Percentiles rank a stretch among this genome's conserved stretches.
Conservation (phyloP, 2,113 vertebrate genomes). For the human (Homo sapiens) region GRCh38 chr16:64741501-64742000, state of each 20-base stretch:
- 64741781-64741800: not conserved
- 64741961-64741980: not conserved
- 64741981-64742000: not conserved
- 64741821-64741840: not conserved
- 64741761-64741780: too few species aligned
- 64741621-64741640: not conserved
- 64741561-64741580: not conserved
- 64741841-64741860: not conserved
- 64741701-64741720: not conserved
- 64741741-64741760: not conserved
- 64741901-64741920: not conserved
- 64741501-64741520: not conserved
- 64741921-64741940: not conserved
- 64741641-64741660: not conserved
- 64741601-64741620: not conserved
- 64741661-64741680: not conserved
- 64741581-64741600: not conserved
- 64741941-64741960: not conserved
- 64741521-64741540: not conserved
- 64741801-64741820: not conserved
- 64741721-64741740: not conserved
- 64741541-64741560: not conserved
- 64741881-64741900: not conserved
- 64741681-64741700: not conserved
- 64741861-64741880: not conserved